Conservation (phyloP, 2,888 invertebrate genomes). For the Philopedon plagiatum region DNA sequence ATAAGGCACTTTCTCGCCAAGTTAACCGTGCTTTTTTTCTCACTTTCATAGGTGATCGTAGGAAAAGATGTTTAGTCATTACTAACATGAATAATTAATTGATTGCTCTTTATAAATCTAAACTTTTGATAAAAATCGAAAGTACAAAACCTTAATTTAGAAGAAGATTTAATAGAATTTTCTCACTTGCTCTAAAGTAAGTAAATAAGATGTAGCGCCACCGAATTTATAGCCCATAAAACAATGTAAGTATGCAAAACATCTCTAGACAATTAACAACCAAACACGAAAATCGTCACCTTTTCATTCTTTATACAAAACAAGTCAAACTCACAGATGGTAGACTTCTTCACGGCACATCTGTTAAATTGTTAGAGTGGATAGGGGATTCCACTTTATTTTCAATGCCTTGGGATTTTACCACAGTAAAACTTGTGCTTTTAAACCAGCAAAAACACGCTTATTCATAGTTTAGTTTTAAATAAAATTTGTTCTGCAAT, state of each 20-base stretch:
- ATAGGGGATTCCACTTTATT: slow-evolving; percentile 18
- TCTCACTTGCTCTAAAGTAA: too few species aligned
- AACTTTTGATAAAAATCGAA: too few species aligned
- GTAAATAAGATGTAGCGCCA: slow-evolving; percentile 25
- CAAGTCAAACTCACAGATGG: slow-evolving; percentile 35
- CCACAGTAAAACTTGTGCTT: slow-evolving; percentile 14
- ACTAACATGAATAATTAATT: too few species aligned
- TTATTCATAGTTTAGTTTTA: neutral
- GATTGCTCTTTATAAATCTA: too few species aligned
- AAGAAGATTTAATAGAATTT: too few species aligned
- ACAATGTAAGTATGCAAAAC: slow-evolving; percentile 23
- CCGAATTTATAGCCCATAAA: slow-evolving; percentile 55
- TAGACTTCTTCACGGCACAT: slow-evolving; percentile 32
- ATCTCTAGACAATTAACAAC: slow-evolving; percentile 30
- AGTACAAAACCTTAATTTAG: too few species aligned
- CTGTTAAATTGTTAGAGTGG: slow-evolving; percentile 19
- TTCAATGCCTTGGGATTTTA: slow-evolving; percentile 15
- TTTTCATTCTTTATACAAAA: slow-evolving; percentile 27
- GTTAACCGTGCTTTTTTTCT: too few species aligned
- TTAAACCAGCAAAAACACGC: neutral
- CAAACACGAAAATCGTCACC: slow-evolving; percentile 45
- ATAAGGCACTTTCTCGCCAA: too few species aligned
- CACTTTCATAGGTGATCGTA: too few species aligned
- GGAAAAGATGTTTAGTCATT: too few species aligned
- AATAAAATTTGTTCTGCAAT: neutral